A percentile compares a stretch with the other conserved stretches of the same genome.
Conservation (phyloP, 2,888 invertebrate genomes). For the Epistrophe eligans region DNA sequence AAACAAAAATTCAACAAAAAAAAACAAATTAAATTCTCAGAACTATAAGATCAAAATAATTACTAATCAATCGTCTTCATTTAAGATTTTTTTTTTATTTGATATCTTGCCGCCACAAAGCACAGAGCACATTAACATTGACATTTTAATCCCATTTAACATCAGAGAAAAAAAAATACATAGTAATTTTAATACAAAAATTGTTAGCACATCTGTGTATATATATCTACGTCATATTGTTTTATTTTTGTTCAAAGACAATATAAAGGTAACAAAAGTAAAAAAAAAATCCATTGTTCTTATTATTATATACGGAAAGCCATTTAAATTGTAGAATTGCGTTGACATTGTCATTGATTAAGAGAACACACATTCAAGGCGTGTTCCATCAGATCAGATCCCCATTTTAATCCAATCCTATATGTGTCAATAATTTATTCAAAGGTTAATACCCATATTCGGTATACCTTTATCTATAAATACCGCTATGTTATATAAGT, state of each 20-base stretch:
- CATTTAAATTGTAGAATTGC: slow-evolving; percentile 17
- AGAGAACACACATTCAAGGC: slow-evolving; percentile 28
- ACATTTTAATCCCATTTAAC: slow-evolving; percentile 33
- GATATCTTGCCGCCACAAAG: slow-evolving; percentile 5
- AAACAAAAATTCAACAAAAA: background rate
- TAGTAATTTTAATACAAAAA: background rate
- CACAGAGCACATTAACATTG: slow-evolving; percentile 4
- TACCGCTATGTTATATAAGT: slow-evolving; percentile 11
- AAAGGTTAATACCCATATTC: slow-evolving; percentile 36
- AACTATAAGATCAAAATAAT: slow-evolving; percentile 25
- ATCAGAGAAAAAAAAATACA: background rate
- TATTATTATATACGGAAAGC: background rate
- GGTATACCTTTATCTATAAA: background rate
- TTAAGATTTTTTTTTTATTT: background rate
- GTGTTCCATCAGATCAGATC: slow-evolving; percentile 38
- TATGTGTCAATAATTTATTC: slow-evolving; percentile 43
- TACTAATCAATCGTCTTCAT: slow-evolving; percentile 25
- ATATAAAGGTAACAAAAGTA: background rate
- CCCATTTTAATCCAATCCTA: slow-evolving; percentile 40
- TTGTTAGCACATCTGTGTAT: slow-evolving; percentile 24
- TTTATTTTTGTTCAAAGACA: background rate
- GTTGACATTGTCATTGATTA: slow-evolving; percentile 37
- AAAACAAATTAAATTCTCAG: slow-evolving; percentile 8
- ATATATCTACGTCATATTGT: background rate
- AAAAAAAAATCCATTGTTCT: slow-evolving; percentile 6